A percentile compares a stretch with the other conserved stretches of the same genome.
These are phyloP conservation scores for Pomphorhynchus laevis DNA, from an alignment of 1,140 invertebrate species.

Conservation along the genomic window DNA sequence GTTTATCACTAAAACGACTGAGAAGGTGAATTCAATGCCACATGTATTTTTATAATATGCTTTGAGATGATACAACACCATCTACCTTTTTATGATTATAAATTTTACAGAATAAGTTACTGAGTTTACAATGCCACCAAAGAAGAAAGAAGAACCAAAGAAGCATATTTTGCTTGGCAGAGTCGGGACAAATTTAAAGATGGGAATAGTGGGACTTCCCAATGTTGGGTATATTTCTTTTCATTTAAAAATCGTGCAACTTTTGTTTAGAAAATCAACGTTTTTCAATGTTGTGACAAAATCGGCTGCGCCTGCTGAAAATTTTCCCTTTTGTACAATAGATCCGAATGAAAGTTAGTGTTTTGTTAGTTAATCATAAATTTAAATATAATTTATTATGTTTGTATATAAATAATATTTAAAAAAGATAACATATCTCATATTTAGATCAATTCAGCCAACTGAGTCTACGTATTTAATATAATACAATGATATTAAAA, in stretches of 20 bases:
- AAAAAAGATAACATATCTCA: neutral
- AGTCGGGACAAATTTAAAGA: slow-evolving; percentile 76
- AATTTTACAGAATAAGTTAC: too few species aligned
- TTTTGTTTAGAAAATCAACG: slow-evolving; percentile 41
- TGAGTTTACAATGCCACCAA: too few species aligned
- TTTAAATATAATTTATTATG: slow-evolving; percentile 9
- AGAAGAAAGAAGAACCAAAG: slow-evolving; percentile 5
- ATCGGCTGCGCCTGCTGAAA: slow-evolving; percentile 68
- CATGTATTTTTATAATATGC: too few species aligned
- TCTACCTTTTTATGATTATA: too few species aligned
- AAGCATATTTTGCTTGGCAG: slow-evolving; percentile 39
- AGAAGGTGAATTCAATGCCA: too few species aligned
- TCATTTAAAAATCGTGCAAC: slow-evolving; percentile 9
- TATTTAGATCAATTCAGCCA: too few species aligned
- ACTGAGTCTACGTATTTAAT: too few species aligned
- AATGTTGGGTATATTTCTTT: slow-evolving; percentile 38
- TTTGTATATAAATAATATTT: slow-evolving; percentile 2
- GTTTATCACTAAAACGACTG: too few species aligned
- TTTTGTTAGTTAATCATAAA: slow-evolving; percentile 43
- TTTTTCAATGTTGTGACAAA: slow-evolving; percentile 97
- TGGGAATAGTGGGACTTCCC: slow-evolving; percentile 66
- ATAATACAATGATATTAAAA: too few species aligned
- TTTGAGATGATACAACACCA: too few species aligned
- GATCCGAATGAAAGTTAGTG: slow-evolving; percentile 99
- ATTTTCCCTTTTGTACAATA: slow-evolving; percentile 98